Conservation (phyloP, 2,113 vertebrate species). For the Anoplopoma fimbria region DNA sequence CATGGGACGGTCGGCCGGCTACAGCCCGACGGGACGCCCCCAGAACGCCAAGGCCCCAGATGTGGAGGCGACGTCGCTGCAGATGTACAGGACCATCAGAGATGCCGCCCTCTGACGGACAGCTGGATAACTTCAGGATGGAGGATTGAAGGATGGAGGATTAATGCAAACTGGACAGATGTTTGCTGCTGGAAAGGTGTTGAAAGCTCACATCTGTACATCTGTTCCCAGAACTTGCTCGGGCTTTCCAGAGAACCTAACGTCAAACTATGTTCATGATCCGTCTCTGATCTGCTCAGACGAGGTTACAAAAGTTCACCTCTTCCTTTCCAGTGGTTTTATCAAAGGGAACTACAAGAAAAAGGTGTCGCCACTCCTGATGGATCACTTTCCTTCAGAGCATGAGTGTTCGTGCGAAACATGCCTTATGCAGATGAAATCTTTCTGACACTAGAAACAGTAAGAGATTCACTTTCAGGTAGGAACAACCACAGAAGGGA, state of each 20-base stretch:
- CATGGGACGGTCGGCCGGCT: conserved; percentile 81
- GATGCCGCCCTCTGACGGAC: conserved; percentile 53
- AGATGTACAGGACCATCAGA: conserved; percentile 77
- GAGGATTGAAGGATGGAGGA: not conserved
- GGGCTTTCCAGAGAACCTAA: conserved; percentile 1
- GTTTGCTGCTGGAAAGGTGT: not conserved
- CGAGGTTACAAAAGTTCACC: not conserved
- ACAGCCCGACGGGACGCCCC: conserved; percentile 80
- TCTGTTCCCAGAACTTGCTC: not conserved
- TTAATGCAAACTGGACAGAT: not conserved
- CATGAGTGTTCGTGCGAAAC: not conserved
- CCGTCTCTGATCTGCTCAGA: not conserved
- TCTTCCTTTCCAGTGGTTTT: not conserved
- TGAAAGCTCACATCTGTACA: not conserved
- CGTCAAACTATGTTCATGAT: not conserved
- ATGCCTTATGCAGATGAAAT: not conserved
- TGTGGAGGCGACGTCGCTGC: conserved; percentile 79
- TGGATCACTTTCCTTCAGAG: not conserved
- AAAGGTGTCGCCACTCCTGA: not conserved
- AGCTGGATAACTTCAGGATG: not conserved
- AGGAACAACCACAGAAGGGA: conserved; percentile 1
- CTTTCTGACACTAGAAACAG: not conserved
- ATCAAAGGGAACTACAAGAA: not conserved
- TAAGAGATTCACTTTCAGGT: not conserved
- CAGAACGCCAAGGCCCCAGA: conserved; percentile 71